These are phyloP conservation scores for Gnathonemus longibarbis DNA, from an alignment of 2,113 vertebrate species.

Conservation along the genomic window DNA sequence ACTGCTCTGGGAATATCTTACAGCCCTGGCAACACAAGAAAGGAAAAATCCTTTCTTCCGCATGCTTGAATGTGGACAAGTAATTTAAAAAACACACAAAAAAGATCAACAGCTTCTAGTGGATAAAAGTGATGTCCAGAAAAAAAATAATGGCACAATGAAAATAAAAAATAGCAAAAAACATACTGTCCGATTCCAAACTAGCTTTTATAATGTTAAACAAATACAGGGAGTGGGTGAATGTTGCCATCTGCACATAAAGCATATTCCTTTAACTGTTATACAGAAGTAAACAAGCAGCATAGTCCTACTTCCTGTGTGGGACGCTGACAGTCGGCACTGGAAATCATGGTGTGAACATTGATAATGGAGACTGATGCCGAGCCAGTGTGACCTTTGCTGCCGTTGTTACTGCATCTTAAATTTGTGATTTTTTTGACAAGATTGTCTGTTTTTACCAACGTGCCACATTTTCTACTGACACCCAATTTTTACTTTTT, in stretches of 20 bases:
- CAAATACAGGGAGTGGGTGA: not conserved
- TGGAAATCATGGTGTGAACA: not conserved
- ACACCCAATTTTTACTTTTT: not conserved
- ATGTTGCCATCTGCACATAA: not conserved
- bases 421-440: not conserved
- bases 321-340: not conserved
- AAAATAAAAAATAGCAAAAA: not conserved
- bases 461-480: not conserved
- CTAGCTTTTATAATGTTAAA: conserved; percentile 2
- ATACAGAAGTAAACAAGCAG: not conserved
- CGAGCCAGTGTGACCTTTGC: not conserved
- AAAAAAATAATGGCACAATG: not conserved
- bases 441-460: not conserved
- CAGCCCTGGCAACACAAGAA: not conserved
- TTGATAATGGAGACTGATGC: not conserved
- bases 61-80: not conserved
- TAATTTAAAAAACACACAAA: not conserved
- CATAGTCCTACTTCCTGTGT: not conserved
- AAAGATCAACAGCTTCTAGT: conserved; percentile 2
- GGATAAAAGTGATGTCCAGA: not conserved
- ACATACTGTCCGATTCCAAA: not conserved
- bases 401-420: not conserved
- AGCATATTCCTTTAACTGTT: not conserved
- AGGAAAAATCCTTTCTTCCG: not conserved
- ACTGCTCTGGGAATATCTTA: not conserved